These are phyloP conservation scores for Calypte anna DNA, from an alignment of 2,113 vertebrate species.

Conservation along the genomic window DNA sequence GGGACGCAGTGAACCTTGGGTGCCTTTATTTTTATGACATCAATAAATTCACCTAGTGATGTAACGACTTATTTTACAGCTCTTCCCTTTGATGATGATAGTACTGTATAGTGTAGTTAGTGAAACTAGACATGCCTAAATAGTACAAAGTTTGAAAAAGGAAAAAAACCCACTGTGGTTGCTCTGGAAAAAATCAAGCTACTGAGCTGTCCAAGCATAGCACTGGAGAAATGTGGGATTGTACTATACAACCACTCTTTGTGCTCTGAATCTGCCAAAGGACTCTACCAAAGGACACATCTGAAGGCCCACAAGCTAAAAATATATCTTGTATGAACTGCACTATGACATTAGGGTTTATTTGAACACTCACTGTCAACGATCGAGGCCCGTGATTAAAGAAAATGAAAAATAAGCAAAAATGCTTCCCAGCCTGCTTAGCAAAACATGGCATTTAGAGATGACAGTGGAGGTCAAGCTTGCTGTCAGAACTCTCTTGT, in stretches of 20 bases:
- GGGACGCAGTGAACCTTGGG: slow-evolving; percentile 46
- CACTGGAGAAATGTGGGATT: not conserved
- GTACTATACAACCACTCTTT: not conserved
- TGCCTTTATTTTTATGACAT: slow-evolving; percentile 72
- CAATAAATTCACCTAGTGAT: slow-evolving; percentile 72
- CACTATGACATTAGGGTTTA: not conserved
- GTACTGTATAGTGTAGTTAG: not conserved
- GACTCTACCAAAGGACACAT: not conserved
- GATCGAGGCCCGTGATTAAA: not conserved
- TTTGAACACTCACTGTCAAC: not conserved
- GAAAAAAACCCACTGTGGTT: not conserved
- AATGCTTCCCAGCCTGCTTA: slow-evolving; percentile 15
- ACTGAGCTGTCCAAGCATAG: not conserved
- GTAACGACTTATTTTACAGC: slow-evolving; percentile 66
- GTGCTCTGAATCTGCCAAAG: not conserved
- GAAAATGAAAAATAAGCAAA: slow-evolving; percentile 12
- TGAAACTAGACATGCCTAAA: not conserved
- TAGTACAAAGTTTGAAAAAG: slow-evolving; percentile 7
- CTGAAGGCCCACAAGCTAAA: not conserved
- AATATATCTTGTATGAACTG: not conserved
- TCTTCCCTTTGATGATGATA: slow-evolving; percentile 53
- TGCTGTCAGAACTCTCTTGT: not conserved
- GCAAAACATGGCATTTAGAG: not conserved
- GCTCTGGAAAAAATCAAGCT: not conserved
- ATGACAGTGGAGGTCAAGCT: not conserved